Evolutionary conservation across 1,140 invertebrate genomes (phyloP), one percentile per base, ranked within the genome.

Genomic region (Samia ricini): DNA sequence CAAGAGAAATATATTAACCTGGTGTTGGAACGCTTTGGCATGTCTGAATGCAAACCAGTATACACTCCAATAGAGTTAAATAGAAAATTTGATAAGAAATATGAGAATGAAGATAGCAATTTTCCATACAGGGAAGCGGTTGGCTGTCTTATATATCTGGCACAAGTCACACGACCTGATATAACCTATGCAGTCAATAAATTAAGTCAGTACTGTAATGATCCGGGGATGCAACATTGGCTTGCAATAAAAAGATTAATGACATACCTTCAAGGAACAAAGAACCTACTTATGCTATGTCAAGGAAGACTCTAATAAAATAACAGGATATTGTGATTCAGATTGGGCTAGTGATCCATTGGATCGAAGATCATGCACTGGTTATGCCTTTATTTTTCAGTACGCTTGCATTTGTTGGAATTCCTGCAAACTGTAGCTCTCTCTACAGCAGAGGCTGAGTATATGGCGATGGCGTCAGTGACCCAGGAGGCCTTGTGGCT

Each of bases 261-360:
- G 56, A 21, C 70, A 2, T 77, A 75, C 8, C 62, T 79, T 18
- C 70, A 75, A 61, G 63, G 66, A 4, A 72, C 73, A 61, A 8
- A 56, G 66, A 56, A 77, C 61, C 68, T 68, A 66, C 66, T 15
- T 83, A 29, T 72, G 57, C 74, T 86, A 74, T 65, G 84, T 64
- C 61, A 70, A 72, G 60, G 71, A 55, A 68, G 49, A 2, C n/a
- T 20, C 69, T 6, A 66, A 72, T n/a, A 62, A 0, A 8, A 69
- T 69, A 54, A 61, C 24, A 59, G 80, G 69, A 0, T 91, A 71
- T 61, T 73, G 72, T 58, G 90, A 91, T 79, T 74, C 91, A 10
- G 77, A 88, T 33, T 90, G 76, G 75, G 85, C 79, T 0, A 76
- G 74, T 26, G 60, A 60, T 29, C 4, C 65, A 58, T 18, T 58